Evolutionary conservation across 2,113 vertebrate species (phyloP), one percentile per base, ranked within the genome.

Genomic region (Rhea pennata): DNA sequence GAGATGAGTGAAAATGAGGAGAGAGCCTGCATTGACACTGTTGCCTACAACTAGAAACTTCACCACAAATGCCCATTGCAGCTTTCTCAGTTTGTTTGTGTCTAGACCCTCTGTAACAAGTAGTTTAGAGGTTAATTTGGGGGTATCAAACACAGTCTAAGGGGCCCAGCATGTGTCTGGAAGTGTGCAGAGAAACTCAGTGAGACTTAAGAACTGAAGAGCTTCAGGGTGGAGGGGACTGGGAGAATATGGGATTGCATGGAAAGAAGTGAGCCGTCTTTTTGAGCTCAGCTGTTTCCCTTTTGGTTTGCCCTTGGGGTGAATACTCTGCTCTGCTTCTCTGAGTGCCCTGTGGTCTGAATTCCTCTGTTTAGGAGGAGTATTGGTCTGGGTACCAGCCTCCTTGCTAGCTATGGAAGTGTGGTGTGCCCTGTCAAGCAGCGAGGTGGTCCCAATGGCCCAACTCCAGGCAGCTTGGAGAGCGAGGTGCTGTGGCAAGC

Each of bases 361-460:
- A 31, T 53, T 67, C 16, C n/a, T 76, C 54, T 20, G 10, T 19
- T 33, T 29, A 54, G 6, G 5, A 80, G 21, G 24, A 54, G 29
- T 12, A n/a, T 24, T 50, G 19, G 6, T 21, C 54, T n/a, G 10
- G 59, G 39, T 51, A 33, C 62, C 51, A 44, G 4, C 15, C 10
- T 54, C n/a, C 44, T 10, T 3, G 4, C 17, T 84, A 3, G 9
- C 46, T 69, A 12, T 26, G 54, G 26, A 86, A 39, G 10, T 12
- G 7, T 0, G 0, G 56, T 58, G 51, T 70, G 58, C 67, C 40
- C 27, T 33, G 87, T 36, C 75, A 16, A 0, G 0, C 33, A 74
- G 39, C 76, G 50, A 66, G 70, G 92, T 91, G 91, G 74, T 36
- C 74, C 46, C 12, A 2, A 5, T 12, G 4, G 44, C 58, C 84